Base-by-base conservation (phyloP, 1,140 invertebrate genomes). In the Elysia chlorotica region DNA sequence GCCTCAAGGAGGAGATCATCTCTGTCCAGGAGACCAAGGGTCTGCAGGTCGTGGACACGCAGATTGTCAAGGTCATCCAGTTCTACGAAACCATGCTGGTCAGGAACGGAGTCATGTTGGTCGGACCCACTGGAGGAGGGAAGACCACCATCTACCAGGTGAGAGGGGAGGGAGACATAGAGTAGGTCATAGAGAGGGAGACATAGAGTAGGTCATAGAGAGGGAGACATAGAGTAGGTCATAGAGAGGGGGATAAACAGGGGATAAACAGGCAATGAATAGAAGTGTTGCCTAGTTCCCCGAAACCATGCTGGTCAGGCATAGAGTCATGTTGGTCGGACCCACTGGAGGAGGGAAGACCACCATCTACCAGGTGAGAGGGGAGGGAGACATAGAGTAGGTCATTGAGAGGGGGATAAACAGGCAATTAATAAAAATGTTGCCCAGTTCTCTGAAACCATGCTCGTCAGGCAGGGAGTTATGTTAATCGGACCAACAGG, bases 71-170 rank as follows among this genome's bases (percentile, higher is more conserved):
- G 79, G 81, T 89, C 23, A 88, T 89, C 72, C 87, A 89, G 77
- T 81, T 88, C 36, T 88, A 86, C 72, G 88, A 89, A 76, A 89
- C 87, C 25, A 84, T 88, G 81, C 76, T 87, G 30, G 88, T 89
- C 1, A 74, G 87, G 65, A 87, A 89, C 65, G 87, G 88, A 33
- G 86, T 88, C 65, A 89, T 89, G 88, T 77, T 89, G 76, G 87
- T 89, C 5, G 88, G 88, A 35, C 87, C 87, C n/a, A 87, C 87
- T 31, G 87, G 86, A 5, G 83, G 85, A 35, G 88, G 88, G 30
- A 89, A 89, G 74, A 88, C 88, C 19, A 85, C 87, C 0, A 91
- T 91, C 66, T 87, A 86, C 68, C 71, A 81, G 74, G 85, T 88
- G 73, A 74, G n/a, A n/a, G n/a, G n/a, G n/a, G n/a, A n/a, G n/a